These are phyloP conservation scores for Caradrina kadenii DNA, from an alignment of 2,888 invertebrate species.

Conservation along the genomic window DNA sequence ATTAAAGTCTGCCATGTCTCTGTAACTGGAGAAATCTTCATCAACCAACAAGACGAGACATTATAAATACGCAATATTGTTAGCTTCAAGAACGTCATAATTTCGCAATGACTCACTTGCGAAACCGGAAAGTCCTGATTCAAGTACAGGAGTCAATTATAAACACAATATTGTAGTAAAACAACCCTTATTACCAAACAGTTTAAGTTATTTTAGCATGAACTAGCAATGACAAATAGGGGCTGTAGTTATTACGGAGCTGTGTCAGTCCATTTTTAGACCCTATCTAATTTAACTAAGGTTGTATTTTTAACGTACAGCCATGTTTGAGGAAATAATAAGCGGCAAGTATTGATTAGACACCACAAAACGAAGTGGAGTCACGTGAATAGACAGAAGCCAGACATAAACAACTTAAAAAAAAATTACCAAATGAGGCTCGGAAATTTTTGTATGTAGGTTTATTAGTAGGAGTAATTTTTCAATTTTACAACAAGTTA, in stretches of 20 bases:
- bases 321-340: not conserved
- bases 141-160: slow-evolving; percentile 18
- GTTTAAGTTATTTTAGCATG: slow-evolving; percentile 28
- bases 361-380: not conserved
- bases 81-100: slow-evolving; percentile 18
- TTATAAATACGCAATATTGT: not conserved
- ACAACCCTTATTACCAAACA: slow-evolving; percentile 10
- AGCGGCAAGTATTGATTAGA: slow-evolving; percentile 36
- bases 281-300: slow-evolving; percentile 2
- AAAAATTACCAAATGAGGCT: not conserved
- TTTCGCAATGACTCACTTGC: slow-evolving; percentile 47
- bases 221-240: slow-evolving; percentile 5
- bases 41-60: not conserved
- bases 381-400: slow-evolving; percentile 10
- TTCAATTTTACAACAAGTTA: not conserved
- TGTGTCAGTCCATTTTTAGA: not conserved
- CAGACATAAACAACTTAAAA: not conserved
- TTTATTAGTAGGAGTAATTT: not conserved
- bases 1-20: not conserved
- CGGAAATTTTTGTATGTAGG: not conserved
- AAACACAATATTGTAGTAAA: slow-evolving; percentile 18
- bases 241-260: slow-evolving; percentile 15
- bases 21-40: slow-evolving; percentile 12
- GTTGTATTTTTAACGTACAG: not conserved
- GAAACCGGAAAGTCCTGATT: slow-evolving; percentile 58